Evolutionary conservation across 2,888 invertebrate species (phyloP).

Genomic region (Oligia fasciuncula): DNA sequence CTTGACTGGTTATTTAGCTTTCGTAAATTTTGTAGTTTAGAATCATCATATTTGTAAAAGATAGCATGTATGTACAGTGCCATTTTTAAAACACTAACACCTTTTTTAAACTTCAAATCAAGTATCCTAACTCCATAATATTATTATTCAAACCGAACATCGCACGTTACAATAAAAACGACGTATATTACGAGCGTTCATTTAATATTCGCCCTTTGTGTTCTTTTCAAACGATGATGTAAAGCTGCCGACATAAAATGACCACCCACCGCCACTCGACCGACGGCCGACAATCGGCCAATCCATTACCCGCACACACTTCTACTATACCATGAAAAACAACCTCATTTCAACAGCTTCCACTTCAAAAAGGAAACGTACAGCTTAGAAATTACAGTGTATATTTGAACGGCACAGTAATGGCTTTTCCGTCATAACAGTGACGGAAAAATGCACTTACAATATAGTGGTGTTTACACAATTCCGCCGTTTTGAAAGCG

Average conservation of each 20-base stretch:
- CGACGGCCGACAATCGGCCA: slow-evolving; percentile 79
- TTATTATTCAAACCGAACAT: slow-evolving; percentile 60
- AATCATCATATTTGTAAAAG: neutral
- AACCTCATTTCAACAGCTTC: slow-evolving; percentile 46
- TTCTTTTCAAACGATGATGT: slow-evolving; percentile 76
- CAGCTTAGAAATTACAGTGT: accelerated
- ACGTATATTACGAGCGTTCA: slow-evolving; percentile 67
- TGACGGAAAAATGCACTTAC: slow-evolving; percentile 69
- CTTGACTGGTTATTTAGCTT: too few relatives aligned
- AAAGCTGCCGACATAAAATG: slow-evolving; percentile 80
- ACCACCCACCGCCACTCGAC: slow-evolving; percentile 81
- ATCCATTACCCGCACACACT: slow-evolving; percentile 82
- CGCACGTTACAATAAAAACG: slow-evolving; percentile 62
- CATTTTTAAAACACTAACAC: neutral
- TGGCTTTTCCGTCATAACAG: slow-evolving; percentile 44
- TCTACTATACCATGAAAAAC: slow-evolving; percentile 61
- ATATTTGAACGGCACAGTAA: slow-evolving; percentile 13
- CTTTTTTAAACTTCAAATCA: slow-evolving; percentile 26
- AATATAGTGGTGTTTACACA: slow-evolving; percentile 78
- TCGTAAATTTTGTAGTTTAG: neutral
- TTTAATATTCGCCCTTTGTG: slow-evolving; percentile 77
- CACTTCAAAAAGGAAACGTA: slow-evolving; percentile 44
- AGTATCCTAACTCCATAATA: slow-evolving; percentile 29
- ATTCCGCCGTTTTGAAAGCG: slow-evolving; percentile 81
- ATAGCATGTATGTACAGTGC: neutral